A percentile compares a stretch with the other conserved stretches of the same genome.
Conservation (phyloP, 2,797 vertebrate genomes). For the Phoxinus dragarum region DNA sequence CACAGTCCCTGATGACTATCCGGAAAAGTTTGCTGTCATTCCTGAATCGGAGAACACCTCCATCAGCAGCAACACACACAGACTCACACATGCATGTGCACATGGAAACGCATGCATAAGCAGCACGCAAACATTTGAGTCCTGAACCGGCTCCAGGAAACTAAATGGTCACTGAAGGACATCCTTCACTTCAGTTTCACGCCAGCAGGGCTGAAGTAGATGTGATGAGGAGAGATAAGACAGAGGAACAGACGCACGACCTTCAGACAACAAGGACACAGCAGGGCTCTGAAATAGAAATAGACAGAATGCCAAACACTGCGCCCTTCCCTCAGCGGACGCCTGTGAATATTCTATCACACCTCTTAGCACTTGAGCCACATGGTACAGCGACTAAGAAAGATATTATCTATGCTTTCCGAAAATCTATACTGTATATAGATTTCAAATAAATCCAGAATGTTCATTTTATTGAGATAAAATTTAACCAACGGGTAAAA, state of each 20-base stretch:
- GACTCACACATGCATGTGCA: neutral
- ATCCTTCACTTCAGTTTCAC: conserved; percentile 41
- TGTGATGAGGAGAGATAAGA: conserved; percentile 50
- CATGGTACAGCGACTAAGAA: conserved; percentile 19
- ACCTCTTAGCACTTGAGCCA: conserved; percentile 20
- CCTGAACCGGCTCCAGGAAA: conserved; percentile 28
- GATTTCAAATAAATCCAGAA: neutral
- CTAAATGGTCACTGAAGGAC: conserved; percentile 47
- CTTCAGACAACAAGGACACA: conserved; percentile 52
- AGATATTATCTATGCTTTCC: conserved; percentile 11
- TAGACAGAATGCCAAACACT: conserved; percentile 46
- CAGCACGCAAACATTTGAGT: neutral
- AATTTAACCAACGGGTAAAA: neutral
- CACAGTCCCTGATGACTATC: conserved; percentile 6
- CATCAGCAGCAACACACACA: conserved; percentile 28
- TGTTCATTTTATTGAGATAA: neutral
- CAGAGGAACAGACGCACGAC: conserved; percentile 45
- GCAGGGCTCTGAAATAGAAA: conserved; percentile 44
- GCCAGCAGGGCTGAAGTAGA: conserved; percentile 24
- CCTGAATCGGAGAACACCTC: conserved; percentile 34
- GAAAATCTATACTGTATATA: neutral
- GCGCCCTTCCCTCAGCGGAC: conserved; percentile 21
- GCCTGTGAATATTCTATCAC: conserved; percentile 40
- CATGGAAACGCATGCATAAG: conserved; percentile 5
- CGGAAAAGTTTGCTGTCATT: conserved; percentile 42